Evolutionary conservation across 2,797 vertebrate genomes (phyloP), one percentile per base, ranked within the genome.

Genomic region (Chelonia mydas): DNA sequence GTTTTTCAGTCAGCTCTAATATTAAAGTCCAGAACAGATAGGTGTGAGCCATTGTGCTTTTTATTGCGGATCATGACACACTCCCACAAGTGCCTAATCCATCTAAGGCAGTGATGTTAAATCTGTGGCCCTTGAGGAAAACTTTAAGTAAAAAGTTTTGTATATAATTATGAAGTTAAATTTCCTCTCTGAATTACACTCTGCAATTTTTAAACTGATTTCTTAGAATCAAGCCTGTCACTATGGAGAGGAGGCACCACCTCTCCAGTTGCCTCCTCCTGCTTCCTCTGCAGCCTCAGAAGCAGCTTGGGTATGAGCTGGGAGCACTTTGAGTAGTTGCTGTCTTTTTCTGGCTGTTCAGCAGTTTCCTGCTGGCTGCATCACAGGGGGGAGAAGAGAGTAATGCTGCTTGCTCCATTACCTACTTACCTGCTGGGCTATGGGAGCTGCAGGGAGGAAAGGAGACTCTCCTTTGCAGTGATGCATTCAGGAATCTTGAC

Each of bases 1-100:
- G 53, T 25, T 61, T 89, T 33, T 88, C 21, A 47, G 47, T 61
- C 12, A 68, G 19, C 84, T 93, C 91, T 86, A 87, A 80, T 86
- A 83, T 78, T 31, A 41, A 1, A 41, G 37, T 84, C 83, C 47
- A 16, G 86, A 77, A 0, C 1, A 85, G 41, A 41, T 21, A 45
- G 0, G 54, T 54, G 21, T 54, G 21, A 54, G 21, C 23, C 54
- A 54, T 54, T 54, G 54, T 54, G 23, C 81, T 16, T 80, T 41
- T 37, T 37, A 72, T 37, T 59, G 79, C 80, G 9, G 83, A 79
- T 84, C 68, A 57, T 47, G 19, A 25, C 2, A 2, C 0, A 1
- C 27, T 16, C 87, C 50, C 16, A 47, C 11, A 23, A 77, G 28
- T 59, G 13, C 85, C 74, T 72, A 55, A 84, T 79, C 19, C n/a